Evolutionary conservation across 1,140 invertebrate species (phyloP).

Genomic region (Psilanteris sp.): DNA sequence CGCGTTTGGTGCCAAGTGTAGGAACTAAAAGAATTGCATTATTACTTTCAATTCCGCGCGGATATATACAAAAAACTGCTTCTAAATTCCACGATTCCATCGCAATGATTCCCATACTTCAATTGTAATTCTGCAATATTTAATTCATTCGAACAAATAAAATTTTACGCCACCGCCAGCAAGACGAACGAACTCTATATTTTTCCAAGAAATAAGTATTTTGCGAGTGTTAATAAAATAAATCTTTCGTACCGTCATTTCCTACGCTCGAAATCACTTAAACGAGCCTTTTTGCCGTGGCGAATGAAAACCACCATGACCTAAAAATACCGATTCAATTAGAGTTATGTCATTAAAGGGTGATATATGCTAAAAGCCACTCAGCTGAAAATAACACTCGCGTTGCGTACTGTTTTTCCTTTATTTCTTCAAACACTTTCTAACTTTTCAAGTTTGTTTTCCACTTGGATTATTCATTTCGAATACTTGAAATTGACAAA

Average conservation of each 20-base stretch:
- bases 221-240: slow-evolving; percentile 42
- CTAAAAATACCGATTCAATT: slow-evolving; percentile 51
- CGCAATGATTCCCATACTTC: no score
- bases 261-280: slow-evolving; percentile 18
- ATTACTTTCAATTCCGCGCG: no score
- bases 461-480: slow-evolving; percentile 22
- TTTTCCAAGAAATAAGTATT: slow-evolving; percentile 4
- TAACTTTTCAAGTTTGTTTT: slow-evolving; percentile 25
- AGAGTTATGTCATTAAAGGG: slow-evolving; percentile 43
- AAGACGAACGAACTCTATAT: not conserved
- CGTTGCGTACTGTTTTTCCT: slow-evolving; percentile 15
- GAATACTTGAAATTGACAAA: slow-evolving; percentile 31
- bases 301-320: slow-evolving; percentile 23
- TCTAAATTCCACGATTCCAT: no score
- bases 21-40: no score
- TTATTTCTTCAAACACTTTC: slow-evolving; percentile 24
- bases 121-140: no score
- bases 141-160: no score
- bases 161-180: no score
- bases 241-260: slow-evolving; percentile 10
- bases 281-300: slow-evolving; percentile 9
- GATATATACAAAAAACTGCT: no score
- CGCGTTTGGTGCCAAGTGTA: no score
- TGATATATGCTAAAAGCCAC: slow-evolving; percentile 54
- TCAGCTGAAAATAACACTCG: slow-evolving; percentile 19